Conservation (phyloP, 2,797 vertebrate genomes). For the Periophthalmus magnuspinnatus region DNA sequence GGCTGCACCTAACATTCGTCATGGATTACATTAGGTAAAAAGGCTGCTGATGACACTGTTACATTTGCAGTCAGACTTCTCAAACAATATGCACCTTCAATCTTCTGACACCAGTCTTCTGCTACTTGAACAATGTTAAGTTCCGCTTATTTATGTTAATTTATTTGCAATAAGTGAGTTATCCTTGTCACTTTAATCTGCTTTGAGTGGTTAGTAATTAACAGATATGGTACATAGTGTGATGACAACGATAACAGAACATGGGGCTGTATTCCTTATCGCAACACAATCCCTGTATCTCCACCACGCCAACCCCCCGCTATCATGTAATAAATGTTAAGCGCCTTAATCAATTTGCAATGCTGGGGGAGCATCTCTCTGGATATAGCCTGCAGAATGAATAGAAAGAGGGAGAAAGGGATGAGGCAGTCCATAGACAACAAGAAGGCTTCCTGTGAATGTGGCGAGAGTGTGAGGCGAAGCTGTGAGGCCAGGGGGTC, state of each 20-base stretch:
- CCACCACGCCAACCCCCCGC: constrained; percentile 58
- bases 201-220: constrained; percentile 28
- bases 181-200: constrained; percentile 33
- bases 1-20: constrained; percentile 31
- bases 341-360: constrained; percentile 83
- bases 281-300: constrained; percentile 58
- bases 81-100: neutral
- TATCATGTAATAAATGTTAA: constrained; percentile 82
- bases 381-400: constrained; percentile 71
- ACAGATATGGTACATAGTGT: constrained; percentile 36
- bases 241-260: constrained; percentile 56
- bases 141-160: constrained; percentile 1
- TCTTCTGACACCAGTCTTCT: constrained; percentile 3
- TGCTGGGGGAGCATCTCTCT: constrained; percentile 78
- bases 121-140: neutral
- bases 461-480: constrained; percentile 50
- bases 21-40: constrained; percentile 42
- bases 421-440: constrained; percentile 64
- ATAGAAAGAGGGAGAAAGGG: constrained; percentile 60
- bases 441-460: constrained; percentile 59
- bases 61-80: constrained; percentile 38
- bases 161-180: constrained; percentile 16
- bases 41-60: constrained; percentile 59
- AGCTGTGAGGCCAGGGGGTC: constrained; percentile 53
- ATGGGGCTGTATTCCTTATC: constrained; percentile 54